phyloP scores from a whole-genome alignment of 2,113 vertebrate species.

The Forbesichthys papilliferus region DNA sequence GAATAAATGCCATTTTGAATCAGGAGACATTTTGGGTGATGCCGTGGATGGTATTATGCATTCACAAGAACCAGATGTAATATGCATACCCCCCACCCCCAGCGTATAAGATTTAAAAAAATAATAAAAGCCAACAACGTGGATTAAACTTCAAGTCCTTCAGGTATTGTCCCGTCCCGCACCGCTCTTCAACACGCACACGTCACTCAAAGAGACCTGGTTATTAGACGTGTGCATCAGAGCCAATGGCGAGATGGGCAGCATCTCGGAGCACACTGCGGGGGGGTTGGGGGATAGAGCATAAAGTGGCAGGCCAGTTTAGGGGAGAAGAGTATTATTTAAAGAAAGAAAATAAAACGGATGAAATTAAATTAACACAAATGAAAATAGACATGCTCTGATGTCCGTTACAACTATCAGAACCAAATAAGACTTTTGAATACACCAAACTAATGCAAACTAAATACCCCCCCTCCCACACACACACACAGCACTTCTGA shows the following conservation, averaged over 20 bases:
- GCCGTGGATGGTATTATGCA: not conserved
- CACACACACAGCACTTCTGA: too few species aligned
- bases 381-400: constrained; percentile 28
- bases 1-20: constrained; percentile 57
- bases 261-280: constrained; percentile 35
- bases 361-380: not conserved
- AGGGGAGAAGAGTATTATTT: constrained; percentile 15
- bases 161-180: not conserved
- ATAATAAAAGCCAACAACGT: constrained; percentile 1
- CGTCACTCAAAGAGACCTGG: not conserved
- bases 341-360: not conserved
- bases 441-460: constrained; percentile 9
- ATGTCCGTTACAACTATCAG: constrained; percentile 12
- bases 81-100: constrained; percentile 3
- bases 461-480: too few species aligned
- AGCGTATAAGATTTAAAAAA: not conserved
- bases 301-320: constrained; percentile 40
- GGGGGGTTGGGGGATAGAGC: constrained; percentile 46
- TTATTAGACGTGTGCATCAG: constrained; percentile 10
- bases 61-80: constrained; percentile 1
- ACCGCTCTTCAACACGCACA: not conserved
- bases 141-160: not conserved
- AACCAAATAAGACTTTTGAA: not conserved
- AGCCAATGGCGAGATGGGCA: constrained; percentile 13
- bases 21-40: constrained; percentile 20